Evolutionary conservation across 2,113 vertebrate species (phyloP).

Genomic region (Ptilonorhynchus violaceus): DNA sequence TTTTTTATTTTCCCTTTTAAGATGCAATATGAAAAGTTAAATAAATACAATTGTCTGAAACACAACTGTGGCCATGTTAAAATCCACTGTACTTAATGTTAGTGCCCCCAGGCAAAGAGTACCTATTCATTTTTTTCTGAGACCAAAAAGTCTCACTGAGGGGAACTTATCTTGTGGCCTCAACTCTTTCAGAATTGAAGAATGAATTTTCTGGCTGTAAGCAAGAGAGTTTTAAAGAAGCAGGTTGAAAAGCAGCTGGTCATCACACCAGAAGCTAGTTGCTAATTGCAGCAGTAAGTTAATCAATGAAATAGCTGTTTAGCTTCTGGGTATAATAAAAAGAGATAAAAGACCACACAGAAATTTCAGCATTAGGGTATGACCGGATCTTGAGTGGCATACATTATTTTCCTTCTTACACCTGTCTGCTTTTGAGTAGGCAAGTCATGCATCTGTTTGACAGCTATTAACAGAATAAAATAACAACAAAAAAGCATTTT

Average conservation of each 20-base stretch:
- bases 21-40: not conserved
- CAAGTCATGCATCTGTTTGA: conserved; percentile 34
- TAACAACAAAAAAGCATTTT: conserved; percentile 25
- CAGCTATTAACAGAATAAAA: conserved; percentile 48
- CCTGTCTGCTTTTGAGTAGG: conserved; percentile 3
- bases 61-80: not conserved
- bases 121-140: not conserved
- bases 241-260: conserved; percentile 45
- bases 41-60: not conserved
- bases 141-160: not conserved
- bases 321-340: conserved; percentile 47
- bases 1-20: not conserved
- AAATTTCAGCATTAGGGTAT: not conserved
- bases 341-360: conserved; percentile 39
- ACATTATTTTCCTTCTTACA: conserved; percentile 21
- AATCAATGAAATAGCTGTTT: conserved; percentile 61
- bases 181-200: not conserved
- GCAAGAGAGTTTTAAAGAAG: conserved; percentile 27
- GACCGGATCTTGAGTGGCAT: not conserved
- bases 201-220: not conserved
- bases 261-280: conserved; percentile 37
- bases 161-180: not conserved
- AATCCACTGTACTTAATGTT: not conserved
- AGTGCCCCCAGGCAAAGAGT: not conserved
- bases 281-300: conserved; percentile 61